Evolutionary conservation across 2,797 vertebrate genomes (phyloP).

Genomic region (Emys orbicularis): DNA sequence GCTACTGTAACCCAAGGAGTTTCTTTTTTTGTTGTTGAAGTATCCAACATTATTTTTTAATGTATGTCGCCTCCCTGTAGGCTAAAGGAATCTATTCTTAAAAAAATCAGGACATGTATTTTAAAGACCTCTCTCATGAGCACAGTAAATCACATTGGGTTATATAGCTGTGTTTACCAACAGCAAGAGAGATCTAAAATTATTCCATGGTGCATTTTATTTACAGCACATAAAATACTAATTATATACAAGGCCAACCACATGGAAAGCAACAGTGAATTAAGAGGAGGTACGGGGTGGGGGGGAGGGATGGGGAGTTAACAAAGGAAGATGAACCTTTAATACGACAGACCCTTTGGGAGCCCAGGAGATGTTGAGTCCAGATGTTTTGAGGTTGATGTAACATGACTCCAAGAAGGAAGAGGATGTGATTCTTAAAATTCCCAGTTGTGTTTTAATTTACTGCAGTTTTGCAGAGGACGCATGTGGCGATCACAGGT

Average conservation of each 20-base stretch:
- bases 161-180: background rate
- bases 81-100: constrained; percentile 9
- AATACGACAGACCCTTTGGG: constrained; percentile 63
- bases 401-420: constrained; percentile 79
- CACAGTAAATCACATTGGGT: background rate
- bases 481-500: constrained; percentile 69
- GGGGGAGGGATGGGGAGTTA: background rate
- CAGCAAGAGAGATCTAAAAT: background rate
- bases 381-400: constrained; percentile 77
- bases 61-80: background rate
- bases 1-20: background rate
- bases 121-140: background rate
- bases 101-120: background rate
- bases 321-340: constrained; percentile 61
- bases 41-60: background rate
- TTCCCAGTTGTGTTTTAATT: constrained; percentile 73
- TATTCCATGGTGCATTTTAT: background rate
- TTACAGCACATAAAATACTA: background rate
- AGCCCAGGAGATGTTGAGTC: constrained; percentile 62
- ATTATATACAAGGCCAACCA: background rate
- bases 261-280: accelerated
- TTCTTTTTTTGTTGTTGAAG: background rate
- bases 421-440: constrained; percentile 75
- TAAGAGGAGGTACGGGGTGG: background rate
- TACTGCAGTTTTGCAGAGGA: constrained; percentile 66